Evolutionary conservation across 2,797 vertebrate genomes (phyloP), one percentile per base, ranked within the genome.

Genomic region (Anisognathus igniventris): DNA sequence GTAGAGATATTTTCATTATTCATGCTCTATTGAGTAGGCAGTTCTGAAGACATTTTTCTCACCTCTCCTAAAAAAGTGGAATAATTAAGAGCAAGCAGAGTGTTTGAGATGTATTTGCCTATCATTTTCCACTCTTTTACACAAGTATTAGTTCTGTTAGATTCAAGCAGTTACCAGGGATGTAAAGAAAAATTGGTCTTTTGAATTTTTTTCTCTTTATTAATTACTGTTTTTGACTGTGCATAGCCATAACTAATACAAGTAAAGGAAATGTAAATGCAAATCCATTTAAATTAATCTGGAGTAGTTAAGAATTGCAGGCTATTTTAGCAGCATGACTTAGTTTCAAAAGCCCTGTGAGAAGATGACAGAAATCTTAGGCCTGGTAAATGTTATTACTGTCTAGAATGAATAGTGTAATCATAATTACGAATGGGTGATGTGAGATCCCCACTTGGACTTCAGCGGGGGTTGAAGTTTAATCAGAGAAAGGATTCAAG

Each of bases 211-310:
- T 92, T 48, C 53, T 93, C 39, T 80, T 95, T 94, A 92, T 94
- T 94, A 93, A 92, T 95, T 94, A 91, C 50, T 92, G 47, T 1
- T 92, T 96, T 90, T 92, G 76, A 92, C 65, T 91, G 44, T 51
- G 68, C 12, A 3, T 86, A 88, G 56, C 72, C 85, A 88, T 94
- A 93, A 75, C 81, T 91, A 95, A 96, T 77, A 83, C 30, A 61
- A 91, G 65, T 79, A 92, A 91, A 88, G 37, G 56, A 86, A 90
- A 93, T 90, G 72, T 91, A 88, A 94, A 78, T 78, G 72, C 58
- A 95, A 93, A 92, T 90, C 79, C 81, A 61, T 92, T 95, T 96
- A 92, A 96, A 91, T 95, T 95, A 94, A 92, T 95, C 84, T 85
- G 78, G 78, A 86, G 39, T 76, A 87, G 86, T 86, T 96, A 71